Evolutionary conservation across 2,888 invertebrate genomes (phyloP).

Genomic region (Drosophila affinis): DNA sequence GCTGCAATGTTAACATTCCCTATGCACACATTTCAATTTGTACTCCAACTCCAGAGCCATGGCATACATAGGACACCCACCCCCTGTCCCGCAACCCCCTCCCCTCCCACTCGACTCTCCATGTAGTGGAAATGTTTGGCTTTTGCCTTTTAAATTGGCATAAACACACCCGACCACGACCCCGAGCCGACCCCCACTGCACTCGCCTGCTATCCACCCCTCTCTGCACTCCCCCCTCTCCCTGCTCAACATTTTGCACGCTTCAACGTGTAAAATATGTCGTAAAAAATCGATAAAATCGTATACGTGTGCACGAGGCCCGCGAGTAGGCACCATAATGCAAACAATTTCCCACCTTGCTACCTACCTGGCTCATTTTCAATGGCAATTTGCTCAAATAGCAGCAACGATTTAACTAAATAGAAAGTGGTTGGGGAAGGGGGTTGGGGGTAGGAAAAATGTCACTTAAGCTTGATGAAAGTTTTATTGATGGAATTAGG

Average conservation of each 20-base stretch:
- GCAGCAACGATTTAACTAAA: slow-evolving; percentile 58
- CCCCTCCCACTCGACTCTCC: slow-evolving; percentile 11
- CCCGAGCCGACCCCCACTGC: no score
- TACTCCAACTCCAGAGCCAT: not conserved
- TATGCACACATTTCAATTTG: slow-evolving; percentile 35
- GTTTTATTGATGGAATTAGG: slow-evolving; percentile 62
- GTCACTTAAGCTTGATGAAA: slow-evolving; percentile 61
- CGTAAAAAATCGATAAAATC: slow-evolving; percentile 74
- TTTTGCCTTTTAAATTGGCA: slow-evolving; percentile 49
- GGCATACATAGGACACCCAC: not conserved
- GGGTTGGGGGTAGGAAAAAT: slow-evolving; percentile 9
- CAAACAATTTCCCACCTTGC: slow-evolving; percentile 41
- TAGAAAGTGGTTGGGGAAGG: slow-evolving; percentile 3
- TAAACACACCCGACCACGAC: no score
- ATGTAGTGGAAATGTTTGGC: slow-evolving; percentile 1
- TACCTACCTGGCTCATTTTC: slow-evolving; percentile 45
- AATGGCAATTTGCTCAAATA: slow-evolving; percentile 70
- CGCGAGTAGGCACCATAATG: slow-evolving; percentile 36
- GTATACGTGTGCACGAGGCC: slow-evolving; percentile 57
- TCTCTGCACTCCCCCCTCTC: not conserved
- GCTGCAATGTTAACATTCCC: slow-evolving; percentile 54
- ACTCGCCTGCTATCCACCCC: not conserved
- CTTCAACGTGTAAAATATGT: slow-evolving; percentile 54
- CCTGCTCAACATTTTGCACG: slow-evolving; percentile 36
- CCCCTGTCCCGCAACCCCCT: not conserved